Evolutionary conservation across 2,113 vertebrate genomes (phyloP).

Genomic region (Triplophysa rosa): DNA sequence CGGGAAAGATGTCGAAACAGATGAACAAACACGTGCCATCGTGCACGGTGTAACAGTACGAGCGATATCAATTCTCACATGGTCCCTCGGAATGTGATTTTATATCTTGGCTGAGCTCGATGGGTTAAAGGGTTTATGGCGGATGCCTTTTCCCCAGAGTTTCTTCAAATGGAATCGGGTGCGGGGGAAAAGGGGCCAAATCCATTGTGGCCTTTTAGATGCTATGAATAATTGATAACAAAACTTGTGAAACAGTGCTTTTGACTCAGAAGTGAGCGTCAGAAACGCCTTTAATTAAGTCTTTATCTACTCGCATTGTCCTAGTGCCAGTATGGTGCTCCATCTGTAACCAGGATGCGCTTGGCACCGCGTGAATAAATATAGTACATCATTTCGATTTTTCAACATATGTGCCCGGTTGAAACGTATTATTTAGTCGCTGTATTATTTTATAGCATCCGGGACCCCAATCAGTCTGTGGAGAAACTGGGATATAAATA

Average conservation of each 20-base stretch:
- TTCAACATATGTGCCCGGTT: background rate
- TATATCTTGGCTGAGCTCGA: background rate
- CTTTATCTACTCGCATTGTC: constrained; percentile 10
- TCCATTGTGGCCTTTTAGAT: constrained; percentile 31
- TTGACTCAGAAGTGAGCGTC: constrained; percentile 3
- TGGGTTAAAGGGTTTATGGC: background rate
- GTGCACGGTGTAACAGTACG: constrained; percentile 13
- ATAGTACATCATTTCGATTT: background rate
- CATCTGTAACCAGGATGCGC: background rate
- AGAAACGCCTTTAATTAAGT: constrained; percentile 28
- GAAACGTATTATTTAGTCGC: constrained; percentile 12
- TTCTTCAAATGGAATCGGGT: constrained; percentile 25
- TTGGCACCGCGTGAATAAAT: constrained; percentile 8
- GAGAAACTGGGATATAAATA: background rate
- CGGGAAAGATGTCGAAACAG: background rate
- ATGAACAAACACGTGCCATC: background rate
- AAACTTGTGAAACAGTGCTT: constrained; percentile 24
- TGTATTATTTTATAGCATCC: background rate
- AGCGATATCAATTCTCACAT: constrained; percentile 13
- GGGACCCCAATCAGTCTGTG: background rate
- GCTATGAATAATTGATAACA: constrained; percentile 34
- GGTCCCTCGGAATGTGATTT: constrained; percentile 2
- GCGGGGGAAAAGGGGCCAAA: background rate
- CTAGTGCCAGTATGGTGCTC: constrained; percentile 6
- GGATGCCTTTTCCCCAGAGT: constrained; percentile 2